Base-by-base conservation (phyloP, 2,113 vertebrate species). In the Scolopax mira region DNA sequence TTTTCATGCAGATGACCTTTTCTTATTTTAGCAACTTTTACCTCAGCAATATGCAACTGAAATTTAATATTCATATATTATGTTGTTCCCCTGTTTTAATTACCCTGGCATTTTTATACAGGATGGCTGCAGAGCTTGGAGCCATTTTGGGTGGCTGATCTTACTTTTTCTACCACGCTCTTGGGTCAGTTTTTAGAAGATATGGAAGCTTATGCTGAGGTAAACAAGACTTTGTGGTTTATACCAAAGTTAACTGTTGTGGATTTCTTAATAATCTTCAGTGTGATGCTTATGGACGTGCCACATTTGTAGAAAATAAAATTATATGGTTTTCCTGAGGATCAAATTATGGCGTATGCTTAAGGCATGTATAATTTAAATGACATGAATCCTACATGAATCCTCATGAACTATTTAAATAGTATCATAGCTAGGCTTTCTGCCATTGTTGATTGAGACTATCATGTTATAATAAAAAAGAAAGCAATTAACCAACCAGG, bases 131-230 rank as follows among this genome's bases (percentile, higher is more conserved):
- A 99, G 97, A 99, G 99, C 97, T 98, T 99, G 97, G 99, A 99
- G 91, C 99, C 99, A 66, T 99, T 99, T 97, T 99, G 99, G 99
- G 99, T 99, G 94, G 99, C 99, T 78, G 99, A 99, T 97, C 98
- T 99, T 93, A 98, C 98, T 78, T 99, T 99, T 98, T 99, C 99
- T 94, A 99, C 99, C 58, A 99, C 99, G 1, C 97, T 99, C 35
- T 97, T 99, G 97, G 99, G 99, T 46, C 99, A 99, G 96, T 99
- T 99, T 98, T 97, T 99, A 85, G 99, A 99, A 96, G 99, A 99
- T 81, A 99, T 99, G 99, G 99, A 99, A 94, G 99, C 99, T 28
- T 99, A 99, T 91, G 99, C 99, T 90, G 99, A 99, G 98, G 99
- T 98, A 96, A 97, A 77, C 54, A 46, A 41, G 83, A 48, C 21